phyloP scores from a whole-genome alignment of 2,113 vertebrate genomes.

The Otus sunia region DNA sequence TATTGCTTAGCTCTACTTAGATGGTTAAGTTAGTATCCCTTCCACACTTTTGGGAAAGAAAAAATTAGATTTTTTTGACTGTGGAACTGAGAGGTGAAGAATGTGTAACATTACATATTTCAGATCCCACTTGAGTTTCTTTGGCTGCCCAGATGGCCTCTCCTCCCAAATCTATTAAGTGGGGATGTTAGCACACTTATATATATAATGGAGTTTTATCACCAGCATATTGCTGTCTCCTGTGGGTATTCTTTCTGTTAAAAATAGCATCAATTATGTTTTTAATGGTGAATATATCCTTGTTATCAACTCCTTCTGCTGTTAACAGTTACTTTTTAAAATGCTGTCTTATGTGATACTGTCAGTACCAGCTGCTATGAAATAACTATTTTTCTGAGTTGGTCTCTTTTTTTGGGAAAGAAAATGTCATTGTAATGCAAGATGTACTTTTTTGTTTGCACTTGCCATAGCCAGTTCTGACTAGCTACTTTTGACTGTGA shows the following conservation, averaged over 20 bases:
- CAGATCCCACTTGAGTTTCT: neutral
- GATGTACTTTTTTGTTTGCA: neutral
- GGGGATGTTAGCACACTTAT: neutral
- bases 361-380: neutral
- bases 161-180: neutral
- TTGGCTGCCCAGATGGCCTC: neutral
- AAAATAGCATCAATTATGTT: neutral
- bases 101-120: neutral
- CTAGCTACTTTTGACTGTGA: neutral
- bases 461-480: neutral
- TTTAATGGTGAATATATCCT: neutral
- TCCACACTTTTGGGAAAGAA: neutral
- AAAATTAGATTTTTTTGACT: neutral
- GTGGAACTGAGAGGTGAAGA: neutral
- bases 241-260: neutral
- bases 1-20: neutral
- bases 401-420: neutral
- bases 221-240: neutral
- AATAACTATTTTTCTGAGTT: neutral
- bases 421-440: neutral
- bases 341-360: neutral
- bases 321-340: neutral
- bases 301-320: neutral
- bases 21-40: neutral
- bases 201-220: neutral